Conservation (phyloP, 2,888 invertebrate species). For the Galerucella nymphaeae region DNA sequence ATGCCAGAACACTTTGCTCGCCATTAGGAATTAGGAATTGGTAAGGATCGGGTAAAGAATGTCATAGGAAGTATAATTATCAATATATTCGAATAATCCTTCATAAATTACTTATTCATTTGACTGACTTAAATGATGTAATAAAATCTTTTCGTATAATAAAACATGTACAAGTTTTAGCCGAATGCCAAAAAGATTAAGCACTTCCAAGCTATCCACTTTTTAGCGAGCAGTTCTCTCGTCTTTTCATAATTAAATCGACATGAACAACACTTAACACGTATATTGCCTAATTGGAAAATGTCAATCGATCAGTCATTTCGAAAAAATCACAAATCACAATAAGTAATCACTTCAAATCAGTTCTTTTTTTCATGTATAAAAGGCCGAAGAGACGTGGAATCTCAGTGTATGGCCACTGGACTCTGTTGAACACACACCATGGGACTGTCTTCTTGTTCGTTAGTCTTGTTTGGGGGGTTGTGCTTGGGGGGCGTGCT, state of each 20-base stretch:
- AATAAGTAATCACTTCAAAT: slow-evolving; percentile 36
- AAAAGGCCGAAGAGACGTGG: slow-evolving; percentile 21
- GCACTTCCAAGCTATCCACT: slow-evolving; percentile 48
- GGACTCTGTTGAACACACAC: slow-evolving; percentile 93
- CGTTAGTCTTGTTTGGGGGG: slow-evolving; percentile 54
- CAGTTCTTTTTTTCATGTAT: slow-evolving; percentile 14
- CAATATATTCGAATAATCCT: slow-evolving; percentile 63
- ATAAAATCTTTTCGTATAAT: slow-evolving; percentile 52
- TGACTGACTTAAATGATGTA: slow-evolving; percentile 58
- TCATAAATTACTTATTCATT: slow-evolving; percentile 62
- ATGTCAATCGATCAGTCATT: slow-evolving; percentile 34
- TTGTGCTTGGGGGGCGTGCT: slow-evolving; percentile 47
- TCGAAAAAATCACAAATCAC: slow-evolving; percentile 47
- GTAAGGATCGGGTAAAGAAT: slow-evolving; percentile 18
- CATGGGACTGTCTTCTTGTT: slow-evolving; percentile 80
- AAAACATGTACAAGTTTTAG: slow-evolving; percentile 44
- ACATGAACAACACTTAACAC: slow-evolving; percentile 48
- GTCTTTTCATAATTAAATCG: slow-evolving; percentile 41
- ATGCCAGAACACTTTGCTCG: too few relatives aligned
- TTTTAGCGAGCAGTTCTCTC: slow-evolving; percentile 33
- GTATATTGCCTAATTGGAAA: slow-evolving; percentile 45
- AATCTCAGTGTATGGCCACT: slow-evolving; percentile 84
- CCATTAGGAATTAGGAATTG: neutral
- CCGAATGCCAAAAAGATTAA: slow-evolving; percentile 51
- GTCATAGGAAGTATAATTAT: slow-evolving; percentile 59